These are phyloP conservation scores for Acleris cristana DNA, from an alignment of 2,888 invertebrate genomes.

Conservation along the genomic window DNA sequence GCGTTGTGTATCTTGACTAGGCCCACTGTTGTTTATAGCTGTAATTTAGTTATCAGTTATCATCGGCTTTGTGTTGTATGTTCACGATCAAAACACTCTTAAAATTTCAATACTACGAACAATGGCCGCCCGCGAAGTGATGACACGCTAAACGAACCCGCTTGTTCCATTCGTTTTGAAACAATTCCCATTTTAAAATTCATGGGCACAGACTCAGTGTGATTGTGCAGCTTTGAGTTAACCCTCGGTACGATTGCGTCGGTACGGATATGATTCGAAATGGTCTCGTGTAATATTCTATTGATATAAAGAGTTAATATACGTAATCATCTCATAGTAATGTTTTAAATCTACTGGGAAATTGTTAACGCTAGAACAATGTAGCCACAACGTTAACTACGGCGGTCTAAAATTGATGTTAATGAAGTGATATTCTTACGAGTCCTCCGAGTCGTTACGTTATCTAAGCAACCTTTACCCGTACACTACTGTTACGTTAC, in stretches of 20 bases:
- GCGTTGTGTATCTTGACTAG: background rate
- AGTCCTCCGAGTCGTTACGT: constrained; percentile 65
- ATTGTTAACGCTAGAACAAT: background rate
- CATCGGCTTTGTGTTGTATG: constrained; percentile 3
- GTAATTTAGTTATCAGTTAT: constrained; percentile 3
- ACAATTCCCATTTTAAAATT: constrained; percentile 40
- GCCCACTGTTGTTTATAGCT: too few species aligned
- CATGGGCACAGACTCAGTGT: constrained; percentile 35
- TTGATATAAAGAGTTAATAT: background rate
- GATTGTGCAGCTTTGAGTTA: constrained; percentile 31
- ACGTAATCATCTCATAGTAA: background rate
- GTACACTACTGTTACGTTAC: constrained; percentile 43
- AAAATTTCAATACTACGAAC: constrained; percentile 12
- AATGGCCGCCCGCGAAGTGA: constrained; percentile 33
- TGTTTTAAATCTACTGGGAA: background rate
- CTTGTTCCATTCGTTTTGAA: constrained; percentile 39
- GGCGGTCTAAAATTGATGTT: constrained; percentile 46
- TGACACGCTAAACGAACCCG: constrained; percentile 40
- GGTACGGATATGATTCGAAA: constrained; percentile 5
- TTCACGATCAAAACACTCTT: constrained; percentile 17
- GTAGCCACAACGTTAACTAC: background rate
- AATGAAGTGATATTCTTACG: constrained; percentile 59
- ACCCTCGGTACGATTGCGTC: constrained; percentile 16
- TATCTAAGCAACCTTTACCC: constrained; percentile 59
- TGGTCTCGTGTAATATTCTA: background rate